A percentile compares a stretch with the other conserved stretches of the same genome.
Conservation (phyloP, 2,113 vertebrate species). For the Grallaria varia region DNA sequence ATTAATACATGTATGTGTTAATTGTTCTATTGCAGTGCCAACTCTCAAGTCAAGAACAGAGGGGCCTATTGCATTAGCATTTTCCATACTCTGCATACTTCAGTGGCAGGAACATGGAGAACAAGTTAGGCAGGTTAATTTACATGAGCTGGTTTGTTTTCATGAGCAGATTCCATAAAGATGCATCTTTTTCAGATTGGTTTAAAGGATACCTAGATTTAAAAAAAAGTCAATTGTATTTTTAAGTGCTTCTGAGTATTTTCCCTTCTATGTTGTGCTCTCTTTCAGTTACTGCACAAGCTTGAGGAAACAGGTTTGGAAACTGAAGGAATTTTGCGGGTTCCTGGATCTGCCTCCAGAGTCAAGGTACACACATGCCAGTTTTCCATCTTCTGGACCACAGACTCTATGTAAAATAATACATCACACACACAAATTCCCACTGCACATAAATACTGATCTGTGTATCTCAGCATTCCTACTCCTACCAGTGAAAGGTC, state of each 20-base stretch:
- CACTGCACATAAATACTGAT: neutral
- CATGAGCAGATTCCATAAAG: neutral
- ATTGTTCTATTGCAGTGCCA: neutral
- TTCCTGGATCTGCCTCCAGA: conserved; percentile 91
- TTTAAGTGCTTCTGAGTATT: neutral
- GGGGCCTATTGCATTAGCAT: neutral
- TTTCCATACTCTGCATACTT: neutral
- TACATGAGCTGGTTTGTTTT: neutral
- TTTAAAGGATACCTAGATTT: neutral
- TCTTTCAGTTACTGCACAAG: conserved; percentile 84
- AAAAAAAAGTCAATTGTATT: neutral
- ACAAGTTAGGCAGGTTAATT: neutral
- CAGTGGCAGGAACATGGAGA: neutral
- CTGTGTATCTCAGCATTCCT: neutral
- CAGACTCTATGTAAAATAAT: neutral
- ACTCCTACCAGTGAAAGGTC: neutral
- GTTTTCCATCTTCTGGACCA: neutral
- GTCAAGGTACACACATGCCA: conserved; percentile 82
- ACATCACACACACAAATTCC: neutral
- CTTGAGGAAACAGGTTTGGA: conserved; percentile 91
- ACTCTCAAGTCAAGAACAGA: neutral
- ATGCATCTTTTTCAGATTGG: neutral
- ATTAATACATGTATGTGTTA: neutral
- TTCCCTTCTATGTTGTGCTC: neutral
- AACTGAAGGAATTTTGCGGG: conserved; percentile 93